Conservation (phyloP, 2,113 vertebrate species). For the Baryphthengus martii region DNA sequence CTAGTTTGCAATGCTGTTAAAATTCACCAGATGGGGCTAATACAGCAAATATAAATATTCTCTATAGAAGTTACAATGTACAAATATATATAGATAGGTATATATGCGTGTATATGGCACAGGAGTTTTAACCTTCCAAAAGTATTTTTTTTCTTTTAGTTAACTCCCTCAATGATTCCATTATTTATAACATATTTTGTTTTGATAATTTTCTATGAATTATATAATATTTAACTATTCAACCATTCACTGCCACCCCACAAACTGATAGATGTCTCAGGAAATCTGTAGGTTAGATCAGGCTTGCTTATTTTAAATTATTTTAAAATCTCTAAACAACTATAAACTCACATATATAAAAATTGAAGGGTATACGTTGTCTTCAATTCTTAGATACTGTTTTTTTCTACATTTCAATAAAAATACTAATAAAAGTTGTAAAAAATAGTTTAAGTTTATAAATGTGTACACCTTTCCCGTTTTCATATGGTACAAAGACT, state of each 20-base stretch:
- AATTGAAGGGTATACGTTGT: not conserved
- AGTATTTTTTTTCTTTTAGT: not conserved
- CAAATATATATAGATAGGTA: not conserved
- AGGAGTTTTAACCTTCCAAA: not conserved
- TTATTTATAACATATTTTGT: not conserved
- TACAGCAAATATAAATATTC: constrained; percentile 33
- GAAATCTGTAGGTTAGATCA: not conserved
- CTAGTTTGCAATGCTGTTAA: constrained; percentile 43
- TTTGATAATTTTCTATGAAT: not conserved
- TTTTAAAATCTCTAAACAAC: not conserved
- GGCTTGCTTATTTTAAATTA: not conserved
- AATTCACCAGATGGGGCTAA: constrained; percentile 68
- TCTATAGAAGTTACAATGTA: not conserved
- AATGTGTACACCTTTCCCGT: not conserved
- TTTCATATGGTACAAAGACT: not conserved
- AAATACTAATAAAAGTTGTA: not conserved
- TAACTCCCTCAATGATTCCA: not conserved
- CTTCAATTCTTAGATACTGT: not conserved
- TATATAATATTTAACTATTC: not conserved
- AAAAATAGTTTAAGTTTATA: not conserved
- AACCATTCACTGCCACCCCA: not conserved
- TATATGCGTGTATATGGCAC: not conserved
- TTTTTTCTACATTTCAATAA: not conserved
- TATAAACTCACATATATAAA: not conserved
- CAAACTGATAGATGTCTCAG: not conserved